A percentile compares a stretch with the other conserved stretches of the same genome.
Conservation (phyloP, 2,113 vertebrate species). For the Xenopus tropicalis region DNA sequence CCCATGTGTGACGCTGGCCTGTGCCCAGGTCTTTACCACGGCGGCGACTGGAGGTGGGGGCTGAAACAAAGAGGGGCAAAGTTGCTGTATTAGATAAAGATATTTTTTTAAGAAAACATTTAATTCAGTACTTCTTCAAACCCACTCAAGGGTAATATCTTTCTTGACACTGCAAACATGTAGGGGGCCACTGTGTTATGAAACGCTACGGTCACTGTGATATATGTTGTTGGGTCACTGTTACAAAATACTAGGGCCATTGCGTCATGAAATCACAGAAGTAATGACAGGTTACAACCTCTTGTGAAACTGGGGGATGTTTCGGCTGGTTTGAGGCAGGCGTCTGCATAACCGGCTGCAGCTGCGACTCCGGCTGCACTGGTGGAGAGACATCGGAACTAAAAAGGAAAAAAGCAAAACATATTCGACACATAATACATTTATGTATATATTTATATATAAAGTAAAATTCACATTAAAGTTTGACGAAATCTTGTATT, state of each 20-base stretch:
- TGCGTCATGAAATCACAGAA: too few species aligned
- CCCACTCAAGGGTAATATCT: too few species aligned
- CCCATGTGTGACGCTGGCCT: slow-evolving; percentile 91
- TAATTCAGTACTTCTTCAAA: too few species aligned
- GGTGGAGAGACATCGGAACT: slow-evolving; percentile 91
- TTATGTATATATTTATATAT: too few species aligned
- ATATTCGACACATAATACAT: too few species aligned
- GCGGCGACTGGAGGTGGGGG: slow-evolving; percentile 73
- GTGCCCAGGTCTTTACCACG: slow-evolving; percentile 86
- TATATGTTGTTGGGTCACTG: too few species aligned
- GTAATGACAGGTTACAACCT: slow-evolving; percentile 59
- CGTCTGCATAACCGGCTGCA: slow-evolving; percentile 86
- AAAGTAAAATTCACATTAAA: background rate
- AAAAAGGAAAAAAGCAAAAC: slow-evolving; percentile 1
- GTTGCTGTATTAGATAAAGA: too few species aligned
- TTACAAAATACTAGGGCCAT: too few species aligned
- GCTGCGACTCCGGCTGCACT: slow-evolving; percentile 91
- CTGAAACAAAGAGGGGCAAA: slow-evolving; percentile 48
- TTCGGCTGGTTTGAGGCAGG: slow-evolving; percentile 83
- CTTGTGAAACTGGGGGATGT: slow-evolving; percentile 81
- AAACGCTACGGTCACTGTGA: too few species aligned
- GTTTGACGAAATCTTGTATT: background rate
- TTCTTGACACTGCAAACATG: too few species aligned
- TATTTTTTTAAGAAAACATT: too few species aligned
- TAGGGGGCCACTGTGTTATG: too few species aligned